Evolutionary conservation across 2,797 vertebrate genomes (phyloP).

Genomic region (Argyrosomus regius): DNA sequence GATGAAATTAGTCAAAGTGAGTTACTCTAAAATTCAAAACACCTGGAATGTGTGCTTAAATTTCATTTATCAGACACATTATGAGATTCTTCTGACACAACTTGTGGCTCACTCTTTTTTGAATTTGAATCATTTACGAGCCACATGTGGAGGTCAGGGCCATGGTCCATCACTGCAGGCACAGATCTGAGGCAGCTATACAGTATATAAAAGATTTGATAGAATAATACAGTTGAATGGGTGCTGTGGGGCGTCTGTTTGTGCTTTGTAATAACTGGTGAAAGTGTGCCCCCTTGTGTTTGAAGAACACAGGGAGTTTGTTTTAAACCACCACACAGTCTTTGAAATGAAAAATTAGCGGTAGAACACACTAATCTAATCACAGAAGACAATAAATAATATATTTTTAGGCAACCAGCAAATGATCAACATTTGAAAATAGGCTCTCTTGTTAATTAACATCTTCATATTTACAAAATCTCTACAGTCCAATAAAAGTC

Average conservation of each 20-base stretch:
- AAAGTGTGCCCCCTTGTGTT: conserved; percentile 71
- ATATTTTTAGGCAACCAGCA: conserved; percentile 24
- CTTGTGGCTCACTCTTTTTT: conserved; percentile 6
- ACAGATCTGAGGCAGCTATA: conserved; percentile 12
- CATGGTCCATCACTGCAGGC: background rate
- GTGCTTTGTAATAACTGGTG: conserved; percentile 34
- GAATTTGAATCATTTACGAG: conserved; percentile 21
- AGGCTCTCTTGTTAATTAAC: background rate
- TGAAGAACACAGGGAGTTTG: background rate
- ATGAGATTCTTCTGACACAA: conserved; percentile 4
- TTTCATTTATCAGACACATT: conserved; percentile 1
- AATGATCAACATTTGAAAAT: conserved; percentile 69
- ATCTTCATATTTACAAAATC: background rate
- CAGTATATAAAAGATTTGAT: background rate
- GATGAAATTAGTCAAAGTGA: background rate
- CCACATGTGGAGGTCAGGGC: conserved; percentile 25
- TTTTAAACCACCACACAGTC: background rate
- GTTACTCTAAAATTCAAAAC: background rate
- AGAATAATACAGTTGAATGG: background rate
- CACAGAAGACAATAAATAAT: conserved; percentile 41
- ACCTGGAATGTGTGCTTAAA: background rate
- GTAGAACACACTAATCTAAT: background rate
- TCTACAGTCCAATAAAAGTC: conserved; percentile 18
- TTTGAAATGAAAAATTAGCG: conserved; percentile 1
- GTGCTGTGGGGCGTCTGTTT: background rate